Evolutionary conservation across 1,140 invertebrate species (phyloP), one percentile per base, ranked within the genome.

Genomic region (Bombus affinis): DNA sequence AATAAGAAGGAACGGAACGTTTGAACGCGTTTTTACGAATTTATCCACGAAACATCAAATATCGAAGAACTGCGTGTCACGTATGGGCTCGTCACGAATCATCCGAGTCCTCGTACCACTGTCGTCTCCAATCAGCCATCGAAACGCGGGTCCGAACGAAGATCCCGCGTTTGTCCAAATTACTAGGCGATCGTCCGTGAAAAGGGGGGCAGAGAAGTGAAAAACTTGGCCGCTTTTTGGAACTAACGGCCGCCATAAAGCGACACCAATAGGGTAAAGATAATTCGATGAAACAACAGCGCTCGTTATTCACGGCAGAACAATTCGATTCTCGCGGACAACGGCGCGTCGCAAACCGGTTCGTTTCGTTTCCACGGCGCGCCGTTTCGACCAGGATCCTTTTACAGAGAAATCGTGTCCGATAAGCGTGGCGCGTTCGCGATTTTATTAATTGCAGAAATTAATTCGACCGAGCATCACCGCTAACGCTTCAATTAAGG

Each of bases 401-500:
- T n/a, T 88, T 81, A 74, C 87, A 88, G 53, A 70, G 78, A 85
- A 77, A 88, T 88, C 86, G 80, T 22, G 25, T 35, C 59, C 83
- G 87, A 85, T 89, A 89, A 89, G 80, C 83, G 78, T 62, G 47
- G 42, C 78, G 65, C 37, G 80, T 87, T 89, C 68, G 32, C 88
- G 85, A 85, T 90, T 86, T 86, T 87, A 89, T 90, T 89, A 86
- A 89, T 89, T 89, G 89, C 62, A 74, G 81, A 87, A 78, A 88
- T 89, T 89, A 89, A 89, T 89, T 89, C 37, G 37, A 18, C 37
- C 65, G 37, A 57, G 68, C 75, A 59, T 62, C 82, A 62, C 39
- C 68, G 85, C 75, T 86, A 87, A 88, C 88, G 78, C 59, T 83
- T 85, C 89, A 85, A 90, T 90, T 90, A 87, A 90, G 78, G 83